A percentile compares a stretch with the other conserved stretches of the same genome.
Evolutionary conservation across 2,888 invertebrate genomes (phyloP).

Genomic region (Argyresthia goedartella): DNA sequence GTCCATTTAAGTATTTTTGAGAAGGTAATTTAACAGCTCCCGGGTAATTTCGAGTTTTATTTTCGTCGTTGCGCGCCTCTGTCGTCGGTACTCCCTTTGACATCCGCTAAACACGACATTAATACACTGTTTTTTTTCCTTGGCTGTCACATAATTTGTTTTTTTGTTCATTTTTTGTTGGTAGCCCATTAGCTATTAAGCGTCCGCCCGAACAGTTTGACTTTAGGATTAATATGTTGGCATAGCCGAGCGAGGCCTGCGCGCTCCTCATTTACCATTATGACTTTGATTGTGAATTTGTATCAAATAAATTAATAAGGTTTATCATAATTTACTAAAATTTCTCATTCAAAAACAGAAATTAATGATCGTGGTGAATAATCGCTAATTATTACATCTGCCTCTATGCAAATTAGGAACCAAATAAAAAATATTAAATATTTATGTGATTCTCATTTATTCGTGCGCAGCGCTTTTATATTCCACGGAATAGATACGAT

Average conservation of each 20-base stretch:
- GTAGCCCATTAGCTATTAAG: constrained; percentile 66
- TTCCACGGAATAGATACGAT: no score
- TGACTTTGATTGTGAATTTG: not conserved
- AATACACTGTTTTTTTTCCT: constrained; percentile 58
- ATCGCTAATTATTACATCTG: no score
- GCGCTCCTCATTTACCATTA: constrained; percentile 19
- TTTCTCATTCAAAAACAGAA: no score
- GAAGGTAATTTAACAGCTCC: constrained; percentile 42
- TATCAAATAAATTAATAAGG: not conserved
- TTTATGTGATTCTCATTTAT: no score
- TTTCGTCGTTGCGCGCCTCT: constrained; percentile 31
- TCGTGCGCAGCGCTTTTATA: no score
- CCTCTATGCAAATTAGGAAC: no score
- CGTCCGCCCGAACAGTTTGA: constrained; percentile 32
- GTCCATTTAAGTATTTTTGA: constrained; percentile 53
- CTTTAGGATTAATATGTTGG: constrained; percentile 52
- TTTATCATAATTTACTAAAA: not conserved
- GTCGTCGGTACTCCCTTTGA: constrained; percentile 51
- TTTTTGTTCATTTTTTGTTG: constrained; percentile 40
- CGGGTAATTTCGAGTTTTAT: constrained; percentile 34
- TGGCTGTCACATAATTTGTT: constrained; percentile 63
- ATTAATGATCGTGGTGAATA: no score
- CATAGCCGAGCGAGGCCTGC: constrained; percentile 26
- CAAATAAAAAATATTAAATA: no score
- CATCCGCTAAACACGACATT: constrained; percentile 65